Conservation (phyloP, 2,888 invertebrate species). For the Nephrotoma guestfalica region DNA sequence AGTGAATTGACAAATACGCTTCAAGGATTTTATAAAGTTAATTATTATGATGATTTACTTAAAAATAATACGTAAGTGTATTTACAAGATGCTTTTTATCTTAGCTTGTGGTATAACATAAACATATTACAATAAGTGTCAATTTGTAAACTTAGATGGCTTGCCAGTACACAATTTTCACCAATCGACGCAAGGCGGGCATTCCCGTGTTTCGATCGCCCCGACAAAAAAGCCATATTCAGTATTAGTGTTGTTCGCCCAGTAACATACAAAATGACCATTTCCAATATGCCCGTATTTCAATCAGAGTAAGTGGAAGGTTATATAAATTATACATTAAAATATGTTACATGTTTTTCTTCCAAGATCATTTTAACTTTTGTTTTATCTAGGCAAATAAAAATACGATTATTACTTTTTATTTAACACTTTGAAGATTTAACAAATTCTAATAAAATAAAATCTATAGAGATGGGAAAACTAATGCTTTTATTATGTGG, state of each 20-base stretch:
- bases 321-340: slow-evolving; percentile 16
- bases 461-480: not conserved
- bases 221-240: slow-evolving; percentile 63
- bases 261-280: slow-evolving; percentile 28
- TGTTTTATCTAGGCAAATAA: not conserved
- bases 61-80: slow-evolving; percentile 29
- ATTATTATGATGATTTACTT: slow-evolving; percentile 30
- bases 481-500: not conserved
- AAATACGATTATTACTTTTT: not conserved
- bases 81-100: not conserved
- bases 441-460: not conserved
- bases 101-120: not conserved
- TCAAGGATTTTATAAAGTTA: slow-evolving; percentile 39
- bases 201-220: slow-evolving; percentile 82
- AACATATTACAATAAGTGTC: not conserved
- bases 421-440: not conserved
- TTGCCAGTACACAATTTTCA: slow-evolving; percentile 68
- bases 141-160: slow-evolving; percentile 40
- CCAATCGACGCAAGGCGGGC: slow-evolving; percentile 64
- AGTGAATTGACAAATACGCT: slow-evolving; percentile 39
- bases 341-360: not conserved
- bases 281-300: slow-evolving; percentile 48
- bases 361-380: not conserved
- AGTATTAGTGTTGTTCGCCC: slow-evolving; percentile 49
- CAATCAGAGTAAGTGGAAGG: not conserved